Conservation (phyloP, 2,113 vertebrate genomes). For the Copsychus sechellarum region DNA sequence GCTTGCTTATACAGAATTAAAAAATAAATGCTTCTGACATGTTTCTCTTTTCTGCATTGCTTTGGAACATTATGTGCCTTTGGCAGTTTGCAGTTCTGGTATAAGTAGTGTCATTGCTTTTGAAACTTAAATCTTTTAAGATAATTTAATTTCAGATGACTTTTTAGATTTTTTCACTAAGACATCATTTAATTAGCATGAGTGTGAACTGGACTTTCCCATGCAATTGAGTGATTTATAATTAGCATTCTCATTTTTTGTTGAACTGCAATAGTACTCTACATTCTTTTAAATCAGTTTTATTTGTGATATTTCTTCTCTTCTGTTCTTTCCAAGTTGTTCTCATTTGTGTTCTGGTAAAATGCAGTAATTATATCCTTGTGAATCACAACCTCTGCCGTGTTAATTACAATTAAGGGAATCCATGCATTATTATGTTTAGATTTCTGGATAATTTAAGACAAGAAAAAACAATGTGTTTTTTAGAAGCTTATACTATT, state of each 20-base stretch:
- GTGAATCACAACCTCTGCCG: slow-evolving; percentile 18
- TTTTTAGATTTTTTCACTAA: slow-evolving; percentile 11
- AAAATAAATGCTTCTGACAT: slow-evolving; percentile 52
- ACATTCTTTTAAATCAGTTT: slow-evolving; percentile 7
- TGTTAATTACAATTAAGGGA: slow-evolving; percentile 44
- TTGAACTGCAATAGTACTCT: not conserved
- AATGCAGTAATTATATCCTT: slow-evolving; percentile 48
- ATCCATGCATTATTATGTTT: slow-evolving; percentile 19
- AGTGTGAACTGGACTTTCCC: not conserved
- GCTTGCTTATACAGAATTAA: not conserved
- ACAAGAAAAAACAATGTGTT: not conserved
- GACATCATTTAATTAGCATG: slow-evolving; percentile 15
- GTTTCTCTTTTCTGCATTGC: not conserved
- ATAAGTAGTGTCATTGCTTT: slow-evolving; percentile 12
- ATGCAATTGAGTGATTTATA: slow-evolving; percentile 4
- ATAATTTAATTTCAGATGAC: slow-evolving; percentile 44
- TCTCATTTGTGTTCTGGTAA: slow-evolving; percentile 21
- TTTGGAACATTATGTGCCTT: slow-evolving; percentile 49
- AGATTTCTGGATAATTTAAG: slow-evolving; percentile 12
- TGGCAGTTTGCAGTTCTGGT: slow-evolving; percentile 47
- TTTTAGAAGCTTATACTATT: slow-evolving; percentile 18
- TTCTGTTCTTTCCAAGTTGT: slow-evolving; percentile 28
- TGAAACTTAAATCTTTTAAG: slow-evolving; percentile 1
- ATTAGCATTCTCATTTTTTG: not conserved
- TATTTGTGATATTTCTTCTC: not conserved